Percentiles rank a stretch among this genome's conserved stretches.
These are phyloP conservation scores for Enteromius anoplus DNA, from an alignment of 2,797 vertebrate species.

Conservation along the genomic window DNA sequence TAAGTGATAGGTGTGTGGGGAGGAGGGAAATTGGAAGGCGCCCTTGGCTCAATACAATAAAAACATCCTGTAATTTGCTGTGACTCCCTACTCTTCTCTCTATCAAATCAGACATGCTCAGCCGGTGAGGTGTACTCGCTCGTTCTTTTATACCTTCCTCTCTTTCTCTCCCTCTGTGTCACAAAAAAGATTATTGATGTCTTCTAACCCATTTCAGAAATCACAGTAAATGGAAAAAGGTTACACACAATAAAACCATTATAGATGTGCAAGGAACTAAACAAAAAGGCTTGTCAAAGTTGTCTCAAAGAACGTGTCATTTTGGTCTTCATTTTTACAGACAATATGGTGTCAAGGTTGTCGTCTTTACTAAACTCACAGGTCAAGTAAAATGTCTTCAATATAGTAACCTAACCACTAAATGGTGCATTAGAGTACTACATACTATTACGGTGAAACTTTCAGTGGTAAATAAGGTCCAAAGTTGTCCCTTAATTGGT, in stretches of 20 bases:
- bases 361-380: background rate
- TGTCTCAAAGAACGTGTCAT: background rate
- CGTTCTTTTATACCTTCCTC: conserved; percentile 9
- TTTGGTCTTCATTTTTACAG: conserved; percentile 6
- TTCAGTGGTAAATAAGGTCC: background rate
- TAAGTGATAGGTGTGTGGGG: conserved; percentile 47
- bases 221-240: conserved; percentile 38
- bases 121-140: conserved; percentile 23
- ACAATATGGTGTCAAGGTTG: background rate
- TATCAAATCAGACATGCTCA: conserved; percentile 53
- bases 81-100: conserved; percentile 40
- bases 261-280: conserved; percentile 13
- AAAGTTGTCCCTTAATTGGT: background rate
- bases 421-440: background rate
- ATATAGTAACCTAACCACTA: background rate
- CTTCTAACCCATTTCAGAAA: conserved; percentile 41
- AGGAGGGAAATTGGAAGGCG: conserved; percentile 56
- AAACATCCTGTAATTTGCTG: conserved; percentile 62
- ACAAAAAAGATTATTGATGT: conserved; percentile 49
- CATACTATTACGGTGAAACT: background rate
- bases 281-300: conserved; percentile 8
- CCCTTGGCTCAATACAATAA: conserved; percentile 60
- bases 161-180: conserved; percentile 13
- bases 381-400: background rate
- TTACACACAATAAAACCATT: conserved; percentile 46